Base-by-base conservation (phyloP, 2,888 invertebrate species). In the Erpobdella octoculata region DNA sequence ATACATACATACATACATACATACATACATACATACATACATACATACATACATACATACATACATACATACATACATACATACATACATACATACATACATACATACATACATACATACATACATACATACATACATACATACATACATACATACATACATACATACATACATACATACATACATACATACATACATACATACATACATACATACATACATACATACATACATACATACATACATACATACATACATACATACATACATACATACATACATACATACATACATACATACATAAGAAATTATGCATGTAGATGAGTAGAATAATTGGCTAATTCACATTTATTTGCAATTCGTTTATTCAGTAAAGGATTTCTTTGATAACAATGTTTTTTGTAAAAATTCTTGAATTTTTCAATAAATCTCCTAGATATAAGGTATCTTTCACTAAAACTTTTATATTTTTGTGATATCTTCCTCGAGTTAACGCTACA, bases 1-100 rank as follows among this genome's bases (percentile, higher is more conserved):
- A 66, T 36, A 31, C 71, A 37, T 41, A 46, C 65, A 65, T 41
- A 41, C 71, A 41, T 41, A 66, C 65, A 65, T 41, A 65, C 65
- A 65, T 33, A 5, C 65, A 71, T 41, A 65, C 46, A 65, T 41
- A 41, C 41, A 70, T 62, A 65, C 36, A 65, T 65, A 62, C 35
- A 65, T 35, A 59, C 59, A 53, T 41, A 41, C 28, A 38, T 65
- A 25, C 46, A 41, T 41, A 41, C 46, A 41, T 41, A 41, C 46
- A 41, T 41, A 41, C 46, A 41, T 41, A 41, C 46, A 41, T 41
- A 41, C 46, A 41, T 41, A 41, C 46, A 41, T 41, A 41, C 46
- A 41, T 41, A 41, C 46, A 41, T 41, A 41, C 46, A 41, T 41
- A 41, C 46, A 41, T 41, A 41, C 46, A 41, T 41, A 41, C 46